Evolutionary conservation across 92 coral and sea anemone genomes (phyloP), one percentile per base, ranked within the genome.

Genomic region (Porites cylindrica): DNA sequence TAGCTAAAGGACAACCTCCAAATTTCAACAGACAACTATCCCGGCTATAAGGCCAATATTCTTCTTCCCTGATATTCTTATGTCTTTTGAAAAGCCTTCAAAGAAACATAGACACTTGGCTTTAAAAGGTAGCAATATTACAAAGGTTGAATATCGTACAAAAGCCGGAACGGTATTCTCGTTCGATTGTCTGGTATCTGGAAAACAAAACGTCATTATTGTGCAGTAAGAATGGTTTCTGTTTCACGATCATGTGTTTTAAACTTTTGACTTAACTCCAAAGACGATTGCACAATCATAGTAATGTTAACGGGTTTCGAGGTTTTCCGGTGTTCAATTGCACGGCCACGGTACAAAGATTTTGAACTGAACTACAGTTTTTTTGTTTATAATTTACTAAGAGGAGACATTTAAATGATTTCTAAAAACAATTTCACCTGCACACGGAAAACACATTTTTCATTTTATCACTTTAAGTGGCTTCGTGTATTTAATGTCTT

Each of bases 381-480:
- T 24, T 24, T 24, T 24, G 26, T 24, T 24, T 58, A 21, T 56
- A 26, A 77, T 77, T 77, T 8, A 18, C 66, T 77, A 12, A 8
- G 67, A 67, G 81, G 81, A 74, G 62, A 77, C 81, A 77, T 60
- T 77, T 60, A 77, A 58, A 77, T 77, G 20, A 26, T 19, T 63
- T 78, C 71, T 78, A 47, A 38, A 63, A 78, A 64, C 64, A 64
- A 12, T 19, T 63, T 78, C 82, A 78, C 82, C 82, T 64, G 72
- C 51, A n/a, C 38, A 0, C 18, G 56, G 47, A 61, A 78, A 63
- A 43, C 26, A 62, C 61, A 78, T 63, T 64, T 51, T 10, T 54
- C 26, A 24, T 24, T 24, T 78, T 61, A 29, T 78, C 70, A 62
- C 58, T 38, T 29, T 38, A 29, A 38, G 66, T 67, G 16, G 16